phyloP scores from a whole-genome alignment of 2,797 vertebrate genomes.

The Eulemur albifrons region DNA sequence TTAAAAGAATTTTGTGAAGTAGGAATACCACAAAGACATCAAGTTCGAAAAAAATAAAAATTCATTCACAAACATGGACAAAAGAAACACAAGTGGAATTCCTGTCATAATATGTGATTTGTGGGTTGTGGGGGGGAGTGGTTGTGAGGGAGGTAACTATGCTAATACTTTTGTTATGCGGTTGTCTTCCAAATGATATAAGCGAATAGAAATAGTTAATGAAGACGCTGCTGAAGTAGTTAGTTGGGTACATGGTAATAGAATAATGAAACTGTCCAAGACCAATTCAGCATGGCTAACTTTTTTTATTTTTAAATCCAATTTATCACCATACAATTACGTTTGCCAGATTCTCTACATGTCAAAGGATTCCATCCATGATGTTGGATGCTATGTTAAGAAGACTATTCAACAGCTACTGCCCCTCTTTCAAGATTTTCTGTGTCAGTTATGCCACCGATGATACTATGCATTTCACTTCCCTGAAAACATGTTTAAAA shows the following conservation, averaged over 20 bases:
- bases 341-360: slow-evolving; percentile 46
- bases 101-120: background rate
- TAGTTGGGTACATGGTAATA: background rate
- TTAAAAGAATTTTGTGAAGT: background rate
- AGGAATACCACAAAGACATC: background rate
- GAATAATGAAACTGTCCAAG: background rate
- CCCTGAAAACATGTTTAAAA: slow-evolving; percentile 7
- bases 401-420: slow-evolving; percentile 33
- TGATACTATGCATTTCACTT: background rate
- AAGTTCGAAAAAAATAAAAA: background rate
- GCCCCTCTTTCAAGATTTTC: background rate
- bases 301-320: slow-evolving; percentile 42
- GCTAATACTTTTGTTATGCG: background rate
- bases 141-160: background rate
- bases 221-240: background rate
- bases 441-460: background rate
- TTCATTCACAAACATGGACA: background rate
- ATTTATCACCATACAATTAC: slow-evolving; percentile 42
- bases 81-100: background rate
- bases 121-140: background rate
- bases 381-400: slow-evolving; percentile 16
- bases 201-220: background rate
- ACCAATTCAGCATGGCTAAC: background rate
- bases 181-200: background rate
- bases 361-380: slow-evolving; percentile 32